Conservation (phyloP, 2,113 vertebrate species). For the Dromaius novaehollandiae region DNA sequence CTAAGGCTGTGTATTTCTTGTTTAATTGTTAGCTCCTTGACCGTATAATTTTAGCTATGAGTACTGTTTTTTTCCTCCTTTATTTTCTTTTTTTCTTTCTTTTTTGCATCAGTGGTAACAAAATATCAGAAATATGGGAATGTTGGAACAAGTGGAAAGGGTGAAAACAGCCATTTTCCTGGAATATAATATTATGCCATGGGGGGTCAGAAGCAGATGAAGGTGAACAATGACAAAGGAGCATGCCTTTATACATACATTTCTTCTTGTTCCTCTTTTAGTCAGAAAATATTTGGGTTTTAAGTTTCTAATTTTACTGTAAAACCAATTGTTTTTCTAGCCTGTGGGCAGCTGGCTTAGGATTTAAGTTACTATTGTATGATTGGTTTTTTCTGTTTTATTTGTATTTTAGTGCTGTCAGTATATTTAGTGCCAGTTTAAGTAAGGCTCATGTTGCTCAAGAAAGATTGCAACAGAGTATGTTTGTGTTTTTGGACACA, state of each 20-base stretch:
- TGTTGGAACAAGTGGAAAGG: slow-evolving; percentile 41
- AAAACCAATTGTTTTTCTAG: neutral
- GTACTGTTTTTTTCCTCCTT: neutral
- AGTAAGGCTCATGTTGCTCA: neutral
- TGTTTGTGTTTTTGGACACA: neutral
- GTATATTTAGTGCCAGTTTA: neutral
- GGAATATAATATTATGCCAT: slow-evolving; percentile 11
- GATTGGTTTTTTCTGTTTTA: neutral
- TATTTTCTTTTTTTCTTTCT: neutral
- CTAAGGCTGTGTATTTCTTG: neutral
- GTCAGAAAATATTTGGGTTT: neutral
- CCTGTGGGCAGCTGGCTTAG: neutral
- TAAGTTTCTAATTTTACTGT: neutral
- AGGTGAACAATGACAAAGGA: slow-evolving; percentile 18
- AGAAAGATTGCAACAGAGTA: neutral
- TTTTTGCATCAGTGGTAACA: slow-evolving; percentile 37
- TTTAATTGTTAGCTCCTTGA: neutral
- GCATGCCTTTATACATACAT: neutral
- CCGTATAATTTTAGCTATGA: slow-evolving; percentile 21
- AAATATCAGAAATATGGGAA: slow-evolving; percentile 40
- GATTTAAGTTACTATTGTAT: neutral
- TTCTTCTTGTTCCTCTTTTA: neutral
- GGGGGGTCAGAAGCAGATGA: slow-evolving; percentile 16
- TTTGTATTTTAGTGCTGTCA: neutral
- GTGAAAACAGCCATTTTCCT: slow-evolving; percentile 51